A percentile compares a stretch with the other conserved stretches of the same genome.
These are phyloP conservation scores for Steinernema feltiae DNA, from an alignment of 1,140 invertebrate genomes.

Conservation along the genomic window DNA sequence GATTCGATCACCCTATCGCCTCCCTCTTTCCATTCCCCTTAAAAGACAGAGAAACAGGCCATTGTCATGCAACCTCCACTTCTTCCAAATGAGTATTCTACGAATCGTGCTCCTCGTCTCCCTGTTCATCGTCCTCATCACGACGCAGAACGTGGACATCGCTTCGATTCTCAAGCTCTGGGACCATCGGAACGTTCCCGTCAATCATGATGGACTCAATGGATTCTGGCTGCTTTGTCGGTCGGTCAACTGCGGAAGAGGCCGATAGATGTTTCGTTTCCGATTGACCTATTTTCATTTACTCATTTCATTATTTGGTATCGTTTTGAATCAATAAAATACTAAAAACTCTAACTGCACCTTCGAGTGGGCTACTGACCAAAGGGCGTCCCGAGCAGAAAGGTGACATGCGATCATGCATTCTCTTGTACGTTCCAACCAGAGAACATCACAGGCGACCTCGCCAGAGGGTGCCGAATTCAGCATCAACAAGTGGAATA, in stretches of 20 bases:
- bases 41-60: background rate
- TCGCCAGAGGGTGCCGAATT: too few species aligned
- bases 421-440: too few species aligned
- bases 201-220: background rate
- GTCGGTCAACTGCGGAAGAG: background rate
- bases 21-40: background rate
- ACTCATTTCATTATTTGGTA: background rate
- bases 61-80: background rate
- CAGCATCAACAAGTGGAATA: background rate
- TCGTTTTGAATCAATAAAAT: too few species aligned
- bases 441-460: too few species aligned
- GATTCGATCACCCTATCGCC: background rate
- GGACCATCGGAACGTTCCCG: background rate
- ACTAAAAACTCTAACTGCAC: too few species aligned
- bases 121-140: background rate
- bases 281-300: too few species aligned
- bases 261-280: background rate
- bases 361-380: too few species aligned
- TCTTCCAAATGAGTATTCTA: background rate
- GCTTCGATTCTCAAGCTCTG: background rate
- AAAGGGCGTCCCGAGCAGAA: too few species aligned
- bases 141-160: background rate
- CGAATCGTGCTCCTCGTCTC: background rate
- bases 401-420: too few species aligned
- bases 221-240: slow-evolving; percentile 8